phyloP scores from a whole-genome alignment of 1,140 invertebrate species.

The Drosophila sp. region DNA sequence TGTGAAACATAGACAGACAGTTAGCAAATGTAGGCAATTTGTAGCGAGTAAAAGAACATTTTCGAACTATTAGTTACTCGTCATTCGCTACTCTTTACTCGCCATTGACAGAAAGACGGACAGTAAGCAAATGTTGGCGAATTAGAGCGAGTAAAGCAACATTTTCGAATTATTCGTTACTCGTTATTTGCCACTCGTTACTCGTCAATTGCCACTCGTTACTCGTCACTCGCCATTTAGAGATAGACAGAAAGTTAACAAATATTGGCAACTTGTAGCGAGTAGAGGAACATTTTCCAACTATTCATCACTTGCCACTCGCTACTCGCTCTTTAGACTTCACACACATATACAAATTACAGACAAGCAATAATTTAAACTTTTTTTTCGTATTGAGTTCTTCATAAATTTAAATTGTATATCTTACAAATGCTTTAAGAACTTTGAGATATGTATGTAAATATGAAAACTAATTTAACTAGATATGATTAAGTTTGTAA shows the following conservation, averaged over 20 bases:
- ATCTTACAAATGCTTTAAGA: slow-evolving; percentile 62
- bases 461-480: slow-evolving; percentile 69
- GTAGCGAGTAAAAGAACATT: background rate
- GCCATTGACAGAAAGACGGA: background rate
- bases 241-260: background rate
- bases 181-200: too few species aligned
- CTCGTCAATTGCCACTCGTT: too few species aligned
- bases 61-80: background rate
- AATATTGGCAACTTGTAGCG: background rate
- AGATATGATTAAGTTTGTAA: slow-evolving; percentile 52
- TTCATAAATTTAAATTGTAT: slow-evolving; percentile 37
- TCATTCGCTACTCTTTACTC: background rate
- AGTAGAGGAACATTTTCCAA: background rate
- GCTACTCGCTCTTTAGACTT: slow-evolving; percentile 11
- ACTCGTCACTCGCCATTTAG: too few species aligned
- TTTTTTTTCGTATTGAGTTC: slow-evolving; percentile 14
- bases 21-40: background rate
- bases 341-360: slow-evolving; percentile 24
- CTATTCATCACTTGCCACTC: background rate
- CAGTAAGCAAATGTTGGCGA: background rate
- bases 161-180: too few species aligned
- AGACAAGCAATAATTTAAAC: slow-evolving; percentile 17
- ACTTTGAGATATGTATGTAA: slow-evolving; percentile 35
- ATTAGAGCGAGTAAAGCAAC: background rate
- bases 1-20: background rate